These are phyloP conservation scores for Clamator glandarius DNA, from an alignment of 2,797 vertebrate genomes.

Conservation along the genomic window DNA sequence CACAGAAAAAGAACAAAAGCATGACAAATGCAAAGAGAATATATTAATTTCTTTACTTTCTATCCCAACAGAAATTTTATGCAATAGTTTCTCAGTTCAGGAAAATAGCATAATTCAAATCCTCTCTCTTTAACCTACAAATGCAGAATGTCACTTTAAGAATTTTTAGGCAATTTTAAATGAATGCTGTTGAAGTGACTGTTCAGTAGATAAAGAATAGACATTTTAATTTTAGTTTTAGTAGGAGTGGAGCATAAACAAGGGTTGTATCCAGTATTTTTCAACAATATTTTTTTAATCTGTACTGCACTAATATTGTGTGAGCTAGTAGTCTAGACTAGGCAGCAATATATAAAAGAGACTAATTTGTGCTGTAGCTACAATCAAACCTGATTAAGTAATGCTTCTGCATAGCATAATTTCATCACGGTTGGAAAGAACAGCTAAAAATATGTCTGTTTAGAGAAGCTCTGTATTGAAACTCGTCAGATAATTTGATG, in stretches of 20 bases:
- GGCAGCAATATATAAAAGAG: not conserved
- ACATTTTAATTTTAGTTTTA: constrained; percentile 60
- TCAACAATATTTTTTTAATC: constrained; percentile 55
- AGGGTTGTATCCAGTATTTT: constrained; percentile 33
- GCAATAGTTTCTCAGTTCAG: not conserved
- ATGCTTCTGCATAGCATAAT: constrained; percentile 23
- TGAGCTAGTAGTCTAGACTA: constrained; percentile 58
- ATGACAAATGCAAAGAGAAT: not conserved
- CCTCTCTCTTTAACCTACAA: constrained; percentile 1
- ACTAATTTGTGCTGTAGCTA: constrained; percentile 37
- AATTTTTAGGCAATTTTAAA: constrained; percentile 39
- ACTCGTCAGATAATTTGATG: not conserved
- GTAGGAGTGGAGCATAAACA: constrained; percentile 51
- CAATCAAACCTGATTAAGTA: constrained; percentile 66
- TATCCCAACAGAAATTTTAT: not conserved
- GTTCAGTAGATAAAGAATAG: constrained; percentile 55
- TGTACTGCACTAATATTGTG: constrained; percentile 48
- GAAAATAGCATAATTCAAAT: constrained; percentile 19
- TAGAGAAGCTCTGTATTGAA: constrained; percentile 1
- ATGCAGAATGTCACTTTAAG: constrained; percentile 35
- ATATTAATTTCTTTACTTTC: not conserved
- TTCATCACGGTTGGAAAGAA: constrained; percentile 28
- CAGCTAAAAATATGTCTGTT: constrained; percentile 10
- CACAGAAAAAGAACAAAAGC: not conserved
- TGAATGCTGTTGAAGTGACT: constrained; percentile 31